phyloP scores from a whole-genome alignment of 2,888 invertebrate genomes.

The Cephus rjabovi region DNA sequence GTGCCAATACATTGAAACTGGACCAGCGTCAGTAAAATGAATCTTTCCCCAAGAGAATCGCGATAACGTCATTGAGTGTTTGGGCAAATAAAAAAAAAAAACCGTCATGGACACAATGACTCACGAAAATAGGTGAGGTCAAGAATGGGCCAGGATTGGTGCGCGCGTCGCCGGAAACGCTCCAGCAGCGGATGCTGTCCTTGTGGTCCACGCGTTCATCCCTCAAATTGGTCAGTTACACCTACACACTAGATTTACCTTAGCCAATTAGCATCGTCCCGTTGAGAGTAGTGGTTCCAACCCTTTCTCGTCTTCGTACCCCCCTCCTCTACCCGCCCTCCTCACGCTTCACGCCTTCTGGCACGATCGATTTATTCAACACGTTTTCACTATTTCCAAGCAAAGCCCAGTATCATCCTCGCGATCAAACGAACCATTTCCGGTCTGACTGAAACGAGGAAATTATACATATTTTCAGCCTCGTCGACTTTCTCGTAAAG shows the following conservation, averaged over 20 bases:
- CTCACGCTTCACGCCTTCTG: not conserved
- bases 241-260: not conserved
- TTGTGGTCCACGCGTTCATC: slow-evolving; percentile 71
- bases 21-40: not conserved
- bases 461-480: too few relatives aligned
- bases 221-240: slow-evolving; percentile 59
- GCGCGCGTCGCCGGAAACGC: slow-evolving; percentile 78
- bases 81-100: not conserved
- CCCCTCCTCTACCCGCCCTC: too few relatives aligned
- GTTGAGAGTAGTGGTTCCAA: not conserved
- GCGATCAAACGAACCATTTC: too few relatives aligned
- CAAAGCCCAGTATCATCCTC: too few relatives aligned
- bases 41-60: not conserved
- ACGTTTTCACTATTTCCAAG: too few relatives aligned
- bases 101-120: not conserved
- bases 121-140: not conserved
- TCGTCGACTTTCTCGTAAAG: too few relatives aligned
- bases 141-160: slow-evolving; percentile 80
- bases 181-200: slow-evolving; percentile 71
- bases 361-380: not conserved
- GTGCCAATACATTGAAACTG: too few relatives aligned
- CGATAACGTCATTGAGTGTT: not conserved
- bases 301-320: too few relatives aligned
- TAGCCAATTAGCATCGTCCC: not conserved
- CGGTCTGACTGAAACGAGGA: too few relatives aligned